A percentile compares a stretch with the other conserved stretches of the same genome.
Conservation (phyloP, 2,888 invertebrate genomes). For the Limnephilus lunatus region DNA sequence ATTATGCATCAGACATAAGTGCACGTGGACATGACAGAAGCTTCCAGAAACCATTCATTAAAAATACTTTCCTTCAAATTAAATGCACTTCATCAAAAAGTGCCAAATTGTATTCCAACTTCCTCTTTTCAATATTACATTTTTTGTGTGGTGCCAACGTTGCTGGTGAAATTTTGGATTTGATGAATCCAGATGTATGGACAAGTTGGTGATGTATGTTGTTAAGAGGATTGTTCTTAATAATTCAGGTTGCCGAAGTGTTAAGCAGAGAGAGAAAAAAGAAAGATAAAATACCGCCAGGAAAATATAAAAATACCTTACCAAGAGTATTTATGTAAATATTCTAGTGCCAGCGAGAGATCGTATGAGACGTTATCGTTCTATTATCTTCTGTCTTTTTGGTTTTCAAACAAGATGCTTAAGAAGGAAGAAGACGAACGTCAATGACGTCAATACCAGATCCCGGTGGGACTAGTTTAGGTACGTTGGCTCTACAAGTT, state of each 20-base stretch:
- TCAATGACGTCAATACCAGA: no score
- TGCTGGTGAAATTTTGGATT: background rate
- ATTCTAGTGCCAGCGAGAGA: no score
- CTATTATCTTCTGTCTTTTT: no score
- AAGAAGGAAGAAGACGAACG: no score
- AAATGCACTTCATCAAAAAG: background rate
- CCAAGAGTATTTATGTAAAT: background rate
- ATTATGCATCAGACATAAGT: conserved; percentile 51
- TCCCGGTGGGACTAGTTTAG: background rate
- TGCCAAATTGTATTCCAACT: background rate
- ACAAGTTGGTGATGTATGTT: background rate
- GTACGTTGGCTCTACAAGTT: background rate
- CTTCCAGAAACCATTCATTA: background rate
- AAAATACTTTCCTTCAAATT: background rate
- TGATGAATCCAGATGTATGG: background rate
- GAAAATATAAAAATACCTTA: background rate
- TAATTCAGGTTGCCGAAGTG: conserved; percentile 11
- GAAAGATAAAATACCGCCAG: background rate
- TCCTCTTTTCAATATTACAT: background rate
- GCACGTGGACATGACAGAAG: conserved; percentile 42
- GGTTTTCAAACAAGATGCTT: no score
- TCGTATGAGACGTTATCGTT: no score
- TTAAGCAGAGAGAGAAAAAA: background rate
- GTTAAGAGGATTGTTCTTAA: conserved; percentile 8
- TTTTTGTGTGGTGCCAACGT: background rate